Conservation (phyloP, 1,140 invertebrate genomes). For the Teleopsis dalmanni region DNA sequence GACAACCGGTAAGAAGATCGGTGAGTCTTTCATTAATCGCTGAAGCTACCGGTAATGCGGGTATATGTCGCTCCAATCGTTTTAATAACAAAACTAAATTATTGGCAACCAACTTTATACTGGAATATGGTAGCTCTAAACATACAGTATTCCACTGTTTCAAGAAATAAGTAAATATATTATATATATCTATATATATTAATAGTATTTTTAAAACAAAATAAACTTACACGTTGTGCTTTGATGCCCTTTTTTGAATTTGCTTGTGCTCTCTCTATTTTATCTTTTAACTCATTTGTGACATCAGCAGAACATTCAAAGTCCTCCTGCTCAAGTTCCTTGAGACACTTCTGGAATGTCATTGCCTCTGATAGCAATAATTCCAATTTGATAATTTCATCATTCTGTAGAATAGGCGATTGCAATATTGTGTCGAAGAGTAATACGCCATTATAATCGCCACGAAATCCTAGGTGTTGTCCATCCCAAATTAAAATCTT, state of each 20-base stretch:
- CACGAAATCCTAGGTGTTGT: constrained; percentile 68
- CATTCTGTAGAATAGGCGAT: constrained; percentile 59
- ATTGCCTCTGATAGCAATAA: constrained; percentile 78
- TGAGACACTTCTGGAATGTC: constrained; percentile 71
- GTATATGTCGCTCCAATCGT: constrained; percentile 70
- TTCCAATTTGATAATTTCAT: constrained; percentile 75
- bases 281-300: constrained; percentile 64
- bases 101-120: constrained; percentile 68
- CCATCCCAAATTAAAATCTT: constrained; percentile 76
- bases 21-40: constrained; percentile 79
- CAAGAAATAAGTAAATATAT: background rate
- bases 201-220: background rate
- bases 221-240: constrained; percentile 62
- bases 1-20: constrained; percentile 56
- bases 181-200: no score
- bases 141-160: constrained; percentile 87
- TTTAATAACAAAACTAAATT: constrained; percentile 75
- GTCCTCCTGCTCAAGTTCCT: constrained; percentile 60
- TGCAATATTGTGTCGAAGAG: constrained; percentile 81
- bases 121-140: constrained; percentile 67
- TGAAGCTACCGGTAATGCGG: constrained; percentile 78
- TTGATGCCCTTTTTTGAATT: constrained; percentile 75
- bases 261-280: constrained; percentile 62
- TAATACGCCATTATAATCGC: constrained; percentile 84
- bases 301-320: constrained; percentile 70